Conservation (phyloP, 2,797 vertebrate species). For the Podarcis lilfordi region DNA sequence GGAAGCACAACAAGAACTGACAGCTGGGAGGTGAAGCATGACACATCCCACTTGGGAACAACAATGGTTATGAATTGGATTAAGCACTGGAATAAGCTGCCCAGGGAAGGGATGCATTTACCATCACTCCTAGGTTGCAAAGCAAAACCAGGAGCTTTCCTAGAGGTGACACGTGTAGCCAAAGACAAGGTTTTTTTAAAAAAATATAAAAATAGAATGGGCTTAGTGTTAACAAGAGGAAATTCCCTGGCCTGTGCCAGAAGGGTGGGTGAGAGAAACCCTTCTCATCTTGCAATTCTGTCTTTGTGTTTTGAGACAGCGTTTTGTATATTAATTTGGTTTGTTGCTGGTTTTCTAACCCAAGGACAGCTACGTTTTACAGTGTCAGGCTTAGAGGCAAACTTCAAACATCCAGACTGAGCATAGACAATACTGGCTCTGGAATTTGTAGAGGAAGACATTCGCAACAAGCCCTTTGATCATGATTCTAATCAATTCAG, state of each 20-base stretch:
- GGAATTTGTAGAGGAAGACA: neutral
- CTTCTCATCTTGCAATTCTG: neutral
- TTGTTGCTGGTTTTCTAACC: neutral
- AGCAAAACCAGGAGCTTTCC: slow-evolving; percentile 24
- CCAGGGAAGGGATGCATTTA: slow-evolving; percentile 7
- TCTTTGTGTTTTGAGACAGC: neutral
- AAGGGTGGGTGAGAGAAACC: neutral
- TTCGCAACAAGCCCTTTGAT: neutral
- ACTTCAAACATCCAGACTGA: neutral
- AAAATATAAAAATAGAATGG: neutral
- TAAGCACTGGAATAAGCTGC: slow-evolving; percentile 25
- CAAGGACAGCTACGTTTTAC: neutral
- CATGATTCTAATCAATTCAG: slow-evolving; percentile 5
- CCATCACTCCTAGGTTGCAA: slow-evolving; percentile 16
- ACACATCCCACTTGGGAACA: slow-evolving; percentile 40
- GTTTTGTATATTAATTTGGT: neutral
- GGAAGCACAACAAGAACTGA: slow-evolving; percentile 41
- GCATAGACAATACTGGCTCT: neutral
- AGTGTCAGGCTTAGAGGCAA: neutral
- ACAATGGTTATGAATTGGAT: slow-evolving; percentile 40
- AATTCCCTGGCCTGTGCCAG: neutral
- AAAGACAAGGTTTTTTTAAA: neutral
- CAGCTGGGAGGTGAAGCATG: slow-evolving; percentile 57
- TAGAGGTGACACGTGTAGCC: neutral
- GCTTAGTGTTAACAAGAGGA: neutral